These are phyloP conservation scores for Fistularia commersonii DNA, from an alignment of 2,797 vertebrate genomes.

Conservation along the genomic window DNA sequence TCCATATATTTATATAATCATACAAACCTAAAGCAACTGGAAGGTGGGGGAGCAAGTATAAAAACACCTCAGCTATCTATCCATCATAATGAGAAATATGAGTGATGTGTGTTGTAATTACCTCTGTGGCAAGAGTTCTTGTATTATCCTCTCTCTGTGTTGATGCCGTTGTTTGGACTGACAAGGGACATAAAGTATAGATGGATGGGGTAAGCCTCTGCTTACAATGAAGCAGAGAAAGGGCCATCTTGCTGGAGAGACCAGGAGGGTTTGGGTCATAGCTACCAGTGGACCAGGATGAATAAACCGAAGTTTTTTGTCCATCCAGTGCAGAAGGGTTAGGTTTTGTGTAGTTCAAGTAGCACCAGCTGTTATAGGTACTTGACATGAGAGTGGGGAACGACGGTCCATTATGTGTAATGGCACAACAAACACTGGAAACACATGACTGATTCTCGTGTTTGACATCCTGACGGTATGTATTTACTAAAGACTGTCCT, in stretches of 20 bases:
- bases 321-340: constrained; percentile 85
- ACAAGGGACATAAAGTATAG: constrained; percentile 88
- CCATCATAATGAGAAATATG: background rate
- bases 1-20: too few relatives aligned
- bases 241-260: constrained; percentile 88
- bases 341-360: constrained; percentile 94
- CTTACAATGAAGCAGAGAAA: constrained; percentile 91
- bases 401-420: constrained; percentile 74
- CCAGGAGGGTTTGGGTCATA: constrained; percentile 93
- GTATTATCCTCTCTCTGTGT: constrained; percentile 76
- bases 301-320: constrained; percentile 87
- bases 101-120: constrained; percentile 62
- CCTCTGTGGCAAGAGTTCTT: constrained; percentile 85
- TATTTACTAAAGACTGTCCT: constrained; percentile 18
- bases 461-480: constrained; percentile 35
- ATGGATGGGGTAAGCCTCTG: constrained; percentile 88
- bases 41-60: too few relatives aligned
- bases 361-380: constrained; percentile 98
- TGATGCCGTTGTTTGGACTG: constrained; percentile 69
- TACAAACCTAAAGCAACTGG: too few relatives aligned
- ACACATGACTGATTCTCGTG: constrained; percentile 24
- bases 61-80: too few relatives aligned
- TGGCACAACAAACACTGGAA: constrained; percentile 40
- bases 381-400: constrained; percentile 89
- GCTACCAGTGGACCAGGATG: constrained; percentile 88